Base-by-base conservation (phyloP, 2,113 vertebrate genomes). In the Poeciliopsis prolifica region DNA sequence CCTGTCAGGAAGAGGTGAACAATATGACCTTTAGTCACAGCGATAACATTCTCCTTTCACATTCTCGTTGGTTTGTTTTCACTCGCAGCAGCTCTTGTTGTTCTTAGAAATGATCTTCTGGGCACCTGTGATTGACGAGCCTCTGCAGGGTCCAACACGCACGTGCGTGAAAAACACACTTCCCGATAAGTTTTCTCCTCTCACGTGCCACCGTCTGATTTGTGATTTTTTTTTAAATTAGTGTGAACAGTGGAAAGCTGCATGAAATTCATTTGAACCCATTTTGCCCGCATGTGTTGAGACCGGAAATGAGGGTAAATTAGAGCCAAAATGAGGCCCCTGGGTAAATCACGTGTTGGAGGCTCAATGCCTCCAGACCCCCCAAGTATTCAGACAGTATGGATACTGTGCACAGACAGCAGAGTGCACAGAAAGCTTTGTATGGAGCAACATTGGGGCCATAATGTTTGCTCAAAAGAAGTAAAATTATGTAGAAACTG, bases 1-100 rank as follows among this genome's bases (percentile, higher is more conserved):
- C 63, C 71, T 79, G 81, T 91, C 91, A 94, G 94, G 92, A 94
- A 94, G 84, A 77, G 83, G 83, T 82, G 88, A 94, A 94, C 94
- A 94, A 94, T 94, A 91, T 91, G 87, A 91, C 90, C 90, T 88
- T 88, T 87, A 87, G 82, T 88, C 61, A 15, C 81, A 66, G 86
- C 74, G 88, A 94, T 93, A 94, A 92, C 92, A 88, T 88, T 92
- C 89, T 87, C 78, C 83, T 90, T 77, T 87, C 84, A 87, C 87
- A 73, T 84, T 92, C 87, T 81, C 80, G 65, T 78, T 69, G 65
- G 62, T 74, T 85, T 90, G 87, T 92, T 91, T 89, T 89, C 4
- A 24, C 79, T 89, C 65, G 75, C 30, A 70, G 74, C 74, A 71
- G 83, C 80, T 83, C 70, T 33, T 89, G 87, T 92, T 93, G 94